A percentile compares a stretch with the other conserved stretches of the same genome.
These are phyloP conservation scores for Tokudaia muenninki DNA, from an alignment of 2,797 vertebrate species.

Conservation along the genomic window DNA sequence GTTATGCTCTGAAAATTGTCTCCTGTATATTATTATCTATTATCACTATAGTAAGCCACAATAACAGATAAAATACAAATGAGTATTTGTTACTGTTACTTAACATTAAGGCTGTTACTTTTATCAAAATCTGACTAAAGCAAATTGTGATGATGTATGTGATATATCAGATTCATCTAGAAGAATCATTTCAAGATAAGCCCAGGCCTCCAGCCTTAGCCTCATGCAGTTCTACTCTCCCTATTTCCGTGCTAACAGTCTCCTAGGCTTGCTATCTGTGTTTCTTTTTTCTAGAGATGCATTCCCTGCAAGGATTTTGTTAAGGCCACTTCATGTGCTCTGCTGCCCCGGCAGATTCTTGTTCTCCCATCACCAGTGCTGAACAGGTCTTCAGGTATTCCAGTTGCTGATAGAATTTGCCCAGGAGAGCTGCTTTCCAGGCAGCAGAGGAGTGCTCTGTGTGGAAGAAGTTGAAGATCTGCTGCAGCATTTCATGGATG, in stretches of 20 bases:
- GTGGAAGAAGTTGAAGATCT: background rate
- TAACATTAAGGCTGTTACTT: background rate
- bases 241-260: background rate
- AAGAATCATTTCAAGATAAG: background rate
- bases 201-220: background rate
- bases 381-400: background rate
- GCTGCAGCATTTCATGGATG: background rate
- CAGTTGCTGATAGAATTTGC: background rate
- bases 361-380: background rate
- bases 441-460: background rate
- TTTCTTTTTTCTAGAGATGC: background rate
- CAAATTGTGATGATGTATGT: background rate
- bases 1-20: too few species aligned
- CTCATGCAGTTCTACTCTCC: background rate
- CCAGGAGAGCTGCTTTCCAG: background rate
- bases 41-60: background rate
- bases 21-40: too few species aligned
- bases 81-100: background rate
- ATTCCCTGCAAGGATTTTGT: background rate
- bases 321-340: background rate
- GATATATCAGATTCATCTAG: background rate
- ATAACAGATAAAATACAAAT: background rate
- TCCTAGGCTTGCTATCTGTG: slow-evolving; percentile 34
- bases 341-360: background rate
- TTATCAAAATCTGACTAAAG: background rate